Evolutionary conservation across 2,888 invertebrate species (phyloP), one percentile per base, ranked within the genome.

Genomic region (Mythimna impura): DNA sequence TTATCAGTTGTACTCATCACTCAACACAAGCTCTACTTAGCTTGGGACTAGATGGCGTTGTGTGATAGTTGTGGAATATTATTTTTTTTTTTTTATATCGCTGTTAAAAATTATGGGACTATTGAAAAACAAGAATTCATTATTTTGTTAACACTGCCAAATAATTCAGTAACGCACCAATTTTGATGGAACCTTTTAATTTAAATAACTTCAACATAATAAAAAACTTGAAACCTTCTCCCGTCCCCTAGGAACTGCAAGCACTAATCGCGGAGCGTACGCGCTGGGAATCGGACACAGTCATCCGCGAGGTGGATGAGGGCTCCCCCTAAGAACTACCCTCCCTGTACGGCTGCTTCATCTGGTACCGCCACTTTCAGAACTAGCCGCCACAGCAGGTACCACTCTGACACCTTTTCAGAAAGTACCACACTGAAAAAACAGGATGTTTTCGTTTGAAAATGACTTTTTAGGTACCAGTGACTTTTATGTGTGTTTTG

Each of bases 281-380:
- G 72, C 93, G 97, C 55, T 96, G 97, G 92, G 98, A 98, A 86
- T 97, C 97, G 36, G 97, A 97, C 90, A 96, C 97, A 0, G 97
- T 98, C 0, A 98, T 98, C 85, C 97, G 97, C 70, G 98, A 98
- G 90, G 97, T 97, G 9, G 97, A 97, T 64, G 97, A 97, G 86
- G 96, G 89, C 72, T 97, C 97, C 0, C 97, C 97, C 54, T 96
- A 94, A 92, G 87, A 80, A 9, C 63, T 86, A 54, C 76, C 79
- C 25, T 73, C 83, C 30, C 69, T 89, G 76, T 82, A 85, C 72
- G 89, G 87, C 79, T 89, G 86, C 77, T 86, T 86, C 67, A 66
- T 88, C 54, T 89, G 87, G 71, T 87, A 89, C 83, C 83, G 81
- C 77, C 89, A 89, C 82, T 86, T 89, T 75, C 80, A 80, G 71